Base-by-base conservation (phyloP, 2,888 invertebrate species). In the Malachius bipustulatus region DNA sequence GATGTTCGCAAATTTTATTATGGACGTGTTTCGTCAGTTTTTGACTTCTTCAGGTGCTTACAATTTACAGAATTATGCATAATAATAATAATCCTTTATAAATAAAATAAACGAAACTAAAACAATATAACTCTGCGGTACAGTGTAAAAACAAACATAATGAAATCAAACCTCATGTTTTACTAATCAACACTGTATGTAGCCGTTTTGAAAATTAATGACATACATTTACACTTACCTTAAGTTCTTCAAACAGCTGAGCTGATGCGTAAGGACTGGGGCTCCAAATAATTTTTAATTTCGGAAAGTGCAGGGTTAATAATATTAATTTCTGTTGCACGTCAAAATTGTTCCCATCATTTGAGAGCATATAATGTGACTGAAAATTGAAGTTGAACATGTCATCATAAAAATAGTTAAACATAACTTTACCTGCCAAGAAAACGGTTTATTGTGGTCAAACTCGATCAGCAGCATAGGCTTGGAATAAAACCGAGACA, bases 191-290 rank as follows among this genome's bases (percentile, higher is more conserved):
- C n/a, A n/a, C n/a, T n/a, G n/a, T n/a, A n/a, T n/a, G n/a, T n/a
- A n/a, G n/a, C n/a, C n/a, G n/a, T n/a, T 19, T 19, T 19, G 6
- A 19, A 19, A 19, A 19, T 19, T 19, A 8, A 19, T 19, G n/a
- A 19, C n/a, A 19, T 8, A 19, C 6, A 19, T 8, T 8, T 19
- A 19, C 6, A 29, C 16, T 26, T 62, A 83, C 83, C 70, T 96
- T 97, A 1, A 96, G 66, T 62, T 96, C 91, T 56, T 91, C 85
- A 63, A 97, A 96, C 30, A 97, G 67, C 62, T 97, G 93, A 0
- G 94, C 91, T 0, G 93, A 90, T 26, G 93, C 93, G 59, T 90
- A 87, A 0, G 97, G 94, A 59, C 85, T 90, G 2, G 91, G 90
- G 8, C 94, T 94, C 97, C 97, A 97, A 19, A 97, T 82, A 4